Percentiles rank a stretch among this genome's conserved stretches.
phyloP scores from a whole-genome alignment of 2,113 vertebrate genomes.

The Platysternon megacephalum region DNA sequence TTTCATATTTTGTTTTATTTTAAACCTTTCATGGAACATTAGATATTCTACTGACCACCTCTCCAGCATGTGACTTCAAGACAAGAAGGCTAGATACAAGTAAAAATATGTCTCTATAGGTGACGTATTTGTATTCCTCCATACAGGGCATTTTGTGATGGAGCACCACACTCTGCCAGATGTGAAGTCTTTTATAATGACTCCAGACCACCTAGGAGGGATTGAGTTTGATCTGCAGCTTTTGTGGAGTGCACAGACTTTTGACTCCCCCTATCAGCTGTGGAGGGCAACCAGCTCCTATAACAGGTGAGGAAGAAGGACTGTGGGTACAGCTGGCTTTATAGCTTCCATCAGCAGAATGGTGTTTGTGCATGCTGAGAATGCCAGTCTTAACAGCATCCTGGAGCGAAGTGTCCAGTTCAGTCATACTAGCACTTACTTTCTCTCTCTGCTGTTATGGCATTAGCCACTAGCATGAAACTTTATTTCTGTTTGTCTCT shows the following conservation, averaged over 20 bases:
- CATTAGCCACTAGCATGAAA: no score
- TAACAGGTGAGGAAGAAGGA: conserved; percentile 84
- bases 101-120: not conserved
- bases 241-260: conserved; percentile 96
- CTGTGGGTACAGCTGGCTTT: accelerated
- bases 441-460: no score
- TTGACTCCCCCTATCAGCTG: conserved; percentile 96
- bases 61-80: not conserved
- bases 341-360: not conserved
- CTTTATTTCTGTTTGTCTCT: not conserved
- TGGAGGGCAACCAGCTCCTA: conserved; percentile 98
- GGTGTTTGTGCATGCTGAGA: not conserved
- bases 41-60: not conserved
- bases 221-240: conserved; percentile 95
- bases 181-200: conserved; percentile 88
- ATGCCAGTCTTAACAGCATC: accelerated
- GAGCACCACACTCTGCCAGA: conserved; percentile 96
- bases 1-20: accelerated
- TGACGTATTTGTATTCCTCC: not conserved
- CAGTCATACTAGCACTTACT: no score
- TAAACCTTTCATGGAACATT: not conserved
- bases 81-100: not conserved
- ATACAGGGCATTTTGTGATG: conserved; percentile 92
- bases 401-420: accelerated
- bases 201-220: conserved; percentile 94